Evolutionary conservation across 2,113 vertebrate species (phyloP).

Genomic region (Indicator maculatus): DNA sequence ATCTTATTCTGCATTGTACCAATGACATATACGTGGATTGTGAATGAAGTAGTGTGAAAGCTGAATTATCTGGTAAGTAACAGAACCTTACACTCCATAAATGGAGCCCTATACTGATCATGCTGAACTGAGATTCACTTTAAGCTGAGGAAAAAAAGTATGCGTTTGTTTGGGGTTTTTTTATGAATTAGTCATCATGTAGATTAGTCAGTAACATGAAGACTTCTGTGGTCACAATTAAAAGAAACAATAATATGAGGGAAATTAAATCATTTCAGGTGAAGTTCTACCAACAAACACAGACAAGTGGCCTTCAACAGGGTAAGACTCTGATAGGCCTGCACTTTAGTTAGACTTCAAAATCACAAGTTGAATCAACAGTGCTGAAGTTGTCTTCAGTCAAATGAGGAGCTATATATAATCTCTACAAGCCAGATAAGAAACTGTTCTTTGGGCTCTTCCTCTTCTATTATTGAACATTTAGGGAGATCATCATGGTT

Average conservation of each 20-base stretch:
- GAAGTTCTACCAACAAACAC: not conserved
- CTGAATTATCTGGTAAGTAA: not conserved
- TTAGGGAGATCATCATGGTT: not conserved
- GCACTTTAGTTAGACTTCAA: not conserved
- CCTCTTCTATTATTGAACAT: not conserved
- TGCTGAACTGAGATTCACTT: not conserved
- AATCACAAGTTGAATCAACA: not conserved
- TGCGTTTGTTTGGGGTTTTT: not conserved
- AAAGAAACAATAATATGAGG: not conserved
- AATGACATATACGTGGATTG: not conserved
- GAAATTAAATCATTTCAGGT: not conserved
- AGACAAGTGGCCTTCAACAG: not conserved
- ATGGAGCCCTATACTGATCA: not conserved
- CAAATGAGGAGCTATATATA: not conserved
- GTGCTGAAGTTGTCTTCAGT: not conserved
- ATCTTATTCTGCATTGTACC: not conserved
- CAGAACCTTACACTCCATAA: not conserved
- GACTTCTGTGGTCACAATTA: not conserved
- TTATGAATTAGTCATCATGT: not conserved
- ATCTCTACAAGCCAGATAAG: not conserved
- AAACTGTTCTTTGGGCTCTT: not conserved
- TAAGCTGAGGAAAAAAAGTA: not conserved
- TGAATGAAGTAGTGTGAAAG: not conserved
- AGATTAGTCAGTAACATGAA: not conserved
- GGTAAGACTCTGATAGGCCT: not conserved